These are phyloP conservation scores for Anhinga anhinga DNA, from an alignment of 2,113 vertebrate species.

Conservation along the genomic window DNA sequence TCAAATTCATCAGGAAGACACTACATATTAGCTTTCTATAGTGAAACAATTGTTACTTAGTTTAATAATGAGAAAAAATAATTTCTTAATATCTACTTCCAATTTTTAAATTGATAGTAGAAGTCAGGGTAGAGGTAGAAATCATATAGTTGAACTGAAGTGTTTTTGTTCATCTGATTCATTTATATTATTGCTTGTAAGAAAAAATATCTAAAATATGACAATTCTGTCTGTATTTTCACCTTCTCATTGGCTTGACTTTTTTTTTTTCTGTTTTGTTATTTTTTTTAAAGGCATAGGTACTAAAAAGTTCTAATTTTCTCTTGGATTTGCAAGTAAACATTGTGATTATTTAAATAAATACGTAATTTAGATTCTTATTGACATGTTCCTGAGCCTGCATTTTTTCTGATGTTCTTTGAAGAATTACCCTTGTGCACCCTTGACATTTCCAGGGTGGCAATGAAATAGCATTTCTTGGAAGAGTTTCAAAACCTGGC, in stretches of 20 bases:
- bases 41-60: neutral
- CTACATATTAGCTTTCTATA: neutral
- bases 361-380: slow-evolving; percentile 23
- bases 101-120: neutral
- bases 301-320: neutral
- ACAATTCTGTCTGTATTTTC: neutral
- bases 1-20: neutral
- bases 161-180: neutral
- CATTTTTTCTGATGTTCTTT: neutral
- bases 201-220: neutral
- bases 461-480: neutral
- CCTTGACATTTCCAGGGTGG: slow-evolving; percentile 44
- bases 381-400: neutral
- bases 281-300: neutral
- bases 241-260: neutral
- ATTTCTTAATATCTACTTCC: neutral
- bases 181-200: neutral
- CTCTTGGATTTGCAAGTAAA: neutral
- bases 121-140: neutral
- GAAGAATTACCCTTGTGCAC: neutral
- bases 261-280: no score
- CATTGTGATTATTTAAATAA: slow-evolving; percentile 22
- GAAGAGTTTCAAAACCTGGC: neutral
- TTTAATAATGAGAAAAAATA: neutral
- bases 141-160: neutral